Evolutionary conservation across 2,113 vertebrate species (phyloP), one percentile per base, ranked within the genome.

Genomic region (Phalacrocorax carbo): DNA sequence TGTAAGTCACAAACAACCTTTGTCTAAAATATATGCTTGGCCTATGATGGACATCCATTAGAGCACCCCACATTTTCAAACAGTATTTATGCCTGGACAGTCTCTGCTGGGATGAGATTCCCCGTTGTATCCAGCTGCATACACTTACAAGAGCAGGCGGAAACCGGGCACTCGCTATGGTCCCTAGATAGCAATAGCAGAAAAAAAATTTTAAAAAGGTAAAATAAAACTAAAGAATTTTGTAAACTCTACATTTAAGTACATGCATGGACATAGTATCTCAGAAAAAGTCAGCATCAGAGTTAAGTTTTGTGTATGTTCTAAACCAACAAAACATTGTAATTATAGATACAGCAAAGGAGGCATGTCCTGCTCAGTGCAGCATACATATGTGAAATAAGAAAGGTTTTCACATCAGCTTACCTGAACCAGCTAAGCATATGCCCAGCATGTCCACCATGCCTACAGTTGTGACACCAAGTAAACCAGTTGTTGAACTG

Each of bases 401-500:
- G 32, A 38, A 62, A 76, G 36, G 75, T 44, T 82, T 88, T n/a
- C 71, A 36, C 19, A 66, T 44, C 44, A 38, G 10, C 83, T 97
- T 97, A 99, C 99, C 99, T 99, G 98, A 99, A 99, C 99, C 99
- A 99, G 96, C 99, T 99, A 46, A 99, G 99, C 99, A 99, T 99
- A 95, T 99, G 99, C 46, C 99, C 99, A 10, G 99, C 99, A 30
- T 99, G 99, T 62, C 99, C 99, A 13, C 99, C 99, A 3, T 99
- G 99, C 17, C 99, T 99, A 94, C 99, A 99, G 96, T 99, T 99
- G 98, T 99, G 99, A 96, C 99, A 99, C 99, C 99, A 99, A 36
- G 99, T 99, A 98, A 99, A 99, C 99, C 99, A 99, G 98, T 99
- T 99, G 97, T 99, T 99, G 97, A 99, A 99, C 87, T 99, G 99